A percentile compares a stretch with the other conserved stretches of the same genome.
phyloP scores from a whole-genome alignment of 2,113 vertebrate species.

The Pygoscelis adeliae region DNA sequence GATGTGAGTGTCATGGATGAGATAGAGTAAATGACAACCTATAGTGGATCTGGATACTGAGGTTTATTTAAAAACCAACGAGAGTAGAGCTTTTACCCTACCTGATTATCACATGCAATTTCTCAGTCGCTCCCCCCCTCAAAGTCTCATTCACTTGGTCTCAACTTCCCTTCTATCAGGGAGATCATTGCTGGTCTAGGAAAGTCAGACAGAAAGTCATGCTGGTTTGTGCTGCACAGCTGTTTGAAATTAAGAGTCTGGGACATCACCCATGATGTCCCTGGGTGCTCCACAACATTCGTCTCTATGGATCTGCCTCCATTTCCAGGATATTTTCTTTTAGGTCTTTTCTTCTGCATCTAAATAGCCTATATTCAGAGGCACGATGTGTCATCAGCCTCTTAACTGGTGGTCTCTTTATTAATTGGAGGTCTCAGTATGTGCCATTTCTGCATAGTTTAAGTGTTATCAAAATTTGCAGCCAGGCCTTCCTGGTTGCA shows the following conservation, averaged over 20 bases:
- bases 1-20: not conserved
- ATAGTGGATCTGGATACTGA: not conserved
- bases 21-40: not conserved
- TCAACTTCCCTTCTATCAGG: not conserved
- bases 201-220: not conserved
- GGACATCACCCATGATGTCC: rapidly evolving
- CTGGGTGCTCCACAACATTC: not conserved
- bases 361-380: not conserved
- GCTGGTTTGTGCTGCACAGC: not conserved
- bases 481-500: not conserved
- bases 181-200: not conserved
- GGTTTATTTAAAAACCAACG: not conserved
- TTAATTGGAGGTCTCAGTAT: not conserved
- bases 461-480: not conserved
- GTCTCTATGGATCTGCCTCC: not conserved
- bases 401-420: not conserved
- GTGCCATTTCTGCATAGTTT: not conserved
- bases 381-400: not conserved
- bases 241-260: not conserved
- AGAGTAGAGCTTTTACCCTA: not conserved
- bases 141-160: not conserved
- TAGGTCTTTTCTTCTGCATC: not conserved
- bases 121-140: not conserved
- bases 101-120: not conserved
- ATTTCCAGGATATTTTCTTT: not conserved